Evolutionary conservation across 2,113 vertebrate genomes (phyloP).

Genomic region (Tychaedon coryphoeus): DNA sequence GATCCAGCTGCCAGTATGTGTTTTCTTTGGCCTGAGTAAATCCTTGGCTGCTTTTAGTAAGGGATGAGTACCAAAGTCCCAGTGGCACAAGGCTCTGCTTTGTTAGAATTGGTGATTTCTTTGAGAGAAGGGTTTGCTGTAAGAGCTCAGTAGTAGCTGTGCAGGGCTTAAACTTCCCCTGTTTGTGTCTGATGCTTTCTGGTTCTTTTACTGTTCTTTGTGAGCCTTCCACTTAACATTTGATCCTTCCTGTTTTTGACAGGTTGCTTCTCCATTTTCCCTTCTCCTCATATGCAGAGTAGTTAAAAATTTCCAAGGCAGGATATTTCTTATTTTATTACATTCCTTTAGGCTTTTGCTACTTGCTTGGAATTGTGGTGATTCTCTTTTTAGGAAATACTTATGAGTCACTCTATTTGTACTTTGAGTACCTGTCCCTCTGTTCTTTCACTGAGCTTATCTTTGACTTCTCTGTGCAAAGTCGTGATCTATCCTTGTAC

Average conservation of each 20-base stretch:
- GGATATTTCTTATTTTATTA: background rate
- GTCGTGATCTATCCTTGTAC: background rate
- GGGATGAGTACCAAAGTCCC: background rate
- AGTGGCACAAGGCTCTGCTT: background rate
- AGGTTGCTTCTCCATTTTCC: background rate
- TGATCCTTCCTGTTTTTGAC: background rate
- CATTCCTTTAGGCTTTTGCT: background rate
- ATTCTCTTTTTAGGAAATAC: background rate
- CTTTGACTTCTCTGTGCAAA: slow-evolving; percentile 21
- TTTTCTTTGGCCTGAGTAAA: background rate
- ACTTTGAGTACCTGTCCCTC: background rate
- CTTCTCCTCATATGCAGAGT: background rate
- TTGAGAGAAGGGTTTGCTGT: background rate
- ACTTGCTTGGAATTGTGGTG: background rate
- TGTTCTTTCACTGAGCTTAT: background rate
- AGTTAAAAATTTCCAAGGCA: background rate
- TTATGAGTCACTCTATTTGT: background rate
- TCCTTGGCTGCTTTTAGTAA: background rate
- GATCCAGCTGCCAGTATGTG: background rate
- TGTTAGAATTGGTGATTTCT: background rate
- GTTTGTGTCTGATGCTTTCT: background rate
- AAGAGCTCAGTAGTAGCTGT: background rate
- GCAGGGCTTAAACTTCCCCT: background rate
- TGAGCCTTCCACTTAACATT: background rate
- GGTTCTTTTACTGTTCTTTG: background rate